phyloP scores from a whole-genome alignment of 1,140 invertebrate species.

The Melanaphis sacchari region DNA sequence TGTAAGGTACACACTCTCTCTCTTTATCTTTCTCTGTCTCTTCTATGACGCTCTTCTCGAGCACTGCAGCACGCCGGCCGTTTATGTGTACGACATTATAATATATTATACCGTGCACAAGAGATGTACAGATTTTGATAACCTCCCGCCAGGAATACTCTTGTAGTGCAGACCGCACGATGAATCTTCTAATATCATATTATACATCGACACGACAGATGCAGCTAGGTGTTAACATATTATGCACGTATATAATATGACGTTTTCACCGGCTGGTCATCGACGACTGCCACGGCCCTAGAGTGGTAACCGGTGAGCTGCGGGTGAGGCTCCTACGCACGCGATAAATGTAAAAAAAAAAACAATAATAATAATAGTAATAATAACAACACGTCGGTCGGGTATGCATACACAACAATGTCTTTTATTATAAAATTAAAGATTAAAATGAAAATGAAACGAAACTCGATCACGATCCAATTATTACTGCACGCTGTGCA shows the following conservation, averaged over 20 bases:
- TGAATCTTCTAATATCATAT: neutral
- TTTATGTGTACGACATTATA: neutral
- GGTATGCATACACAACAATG: neutral
- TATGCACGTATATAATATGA: neutral
- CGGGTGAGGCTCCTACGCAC: neutral
- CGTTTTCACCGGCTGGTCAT: neutral
- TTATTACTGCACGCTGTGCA: neutral
- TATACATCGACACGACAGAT: neutral
- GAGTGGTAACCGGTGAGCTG: neutral
- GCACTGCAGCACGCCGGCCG: neutral
- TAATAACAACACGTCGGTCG: neutral
- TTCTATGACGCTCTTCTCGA: neutral
- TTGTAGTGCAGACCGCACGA: constrained; percentile 17
- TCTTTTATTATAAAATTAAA: neutral
- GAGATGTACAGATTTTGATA: constrained; percentile 31
- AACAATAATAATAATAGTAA: neutral
- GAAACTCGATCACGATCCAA: constrained; percentile 50
- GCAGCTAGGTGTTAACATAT: neutral
- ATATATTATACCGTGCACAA: neutral
- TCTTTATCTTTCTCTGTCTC: no score
- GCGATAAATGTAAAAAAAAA: neutral
- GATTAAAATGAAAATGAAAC: constrained; percentile 37
- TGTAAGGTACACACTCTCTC: neutral
- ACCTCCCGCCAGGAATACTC: neutral
- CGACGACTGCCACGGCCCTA: neutral